phyloP scores from a whole-genome alignment of 2,113 vertebrate genomes.

The Prionailurus viverrinus region DNA sequence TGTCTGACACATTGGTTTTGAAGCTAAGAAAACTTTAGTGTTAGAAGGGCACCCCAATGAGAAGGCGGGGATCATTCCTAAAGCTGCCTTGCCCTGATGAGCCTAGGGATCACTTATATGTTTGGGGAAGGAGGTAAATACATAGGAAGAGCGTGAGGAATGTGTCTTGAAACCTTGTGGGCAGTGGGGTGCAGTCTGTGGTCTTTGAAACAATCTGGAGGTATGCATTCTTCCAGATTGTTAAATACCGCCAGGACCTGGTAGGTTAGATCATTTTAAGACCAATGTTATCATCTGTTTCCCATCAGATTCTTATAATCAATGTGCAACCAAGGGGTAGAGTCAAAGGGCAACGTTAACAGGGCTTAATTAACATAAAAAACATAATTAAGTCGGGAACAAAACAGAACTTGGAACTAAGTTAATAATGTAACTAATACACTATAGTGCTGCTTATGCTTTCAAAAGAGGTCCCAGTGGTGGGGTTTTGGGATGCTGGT shows the following conservation, averaged over 20 bases:
- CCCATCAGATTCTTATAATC: neutral
- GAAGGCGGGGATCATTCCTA: neutral
- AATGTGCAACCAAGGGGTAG: neutral
- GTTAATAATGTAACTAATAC: neutral
- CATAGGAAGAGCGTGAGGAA: neutral
- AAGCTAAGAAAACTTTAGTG: neutral
- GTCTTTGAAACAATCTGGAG: neutral
- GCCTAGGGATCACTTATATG: neutral
- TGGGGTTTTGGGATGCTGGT: too few species aligned
- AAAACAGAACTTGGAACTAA: neutral
- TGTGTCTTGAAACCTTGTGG: neutral
- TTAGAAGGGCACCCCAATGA: neutral
- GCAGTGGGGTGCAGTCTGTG: neutral
- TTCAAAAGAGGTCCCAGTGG: neutral
- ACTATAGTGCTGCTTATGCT: neutral
- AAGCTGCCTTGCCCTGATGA: neutral
- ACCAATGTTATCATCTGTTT: neutral
- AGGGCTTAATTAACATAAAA: neutral
- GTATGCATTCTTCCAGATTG: neutral
- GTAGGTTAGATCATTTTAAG: neutral
- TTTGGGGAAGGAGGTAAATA: neutral
- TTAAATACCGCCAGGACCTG: neutral
- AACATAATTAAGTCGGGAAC: neutral
- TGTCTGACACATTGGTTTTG: neutral
- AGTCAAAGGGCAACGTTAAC: neutral